These are phyloP conservation scores for Erebia aethiops DNA, from an alignment of 2,888 invertebrate genomes.

Conservation along the genomic window DNA sequence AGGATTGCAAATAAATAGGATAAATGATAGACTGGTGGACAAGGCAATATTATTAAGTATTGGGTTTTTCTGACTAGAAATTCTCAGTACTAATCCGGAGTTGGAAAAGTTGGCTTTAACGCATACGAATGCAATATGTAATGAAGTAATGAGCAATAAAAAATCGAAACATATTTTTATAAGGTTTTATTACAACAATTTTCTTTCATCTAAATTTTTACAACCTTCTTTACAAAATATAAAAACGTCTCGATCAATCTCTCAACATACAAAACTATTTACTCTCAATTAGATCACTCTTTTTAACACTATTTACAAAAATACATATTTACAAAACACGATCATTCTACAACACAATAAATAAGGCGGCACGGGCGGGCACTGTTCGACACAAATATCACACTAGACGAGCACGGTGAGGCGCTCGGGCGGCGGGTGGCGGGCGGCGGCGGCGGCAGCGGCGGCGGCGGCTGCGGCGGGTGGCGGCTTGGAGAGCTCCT, in stretches of 20 bases:
- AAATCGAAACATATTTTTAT: constrained; percentile 43
- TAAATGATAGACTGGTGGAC: too few species aligned
- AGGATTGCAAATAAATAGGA: too few species aligned
- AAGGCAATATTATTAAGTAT: too few species aligned
- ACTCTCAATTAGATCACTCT: constrained; percentile 48
- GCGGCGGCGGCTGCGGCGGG: constrained; percentile 31
- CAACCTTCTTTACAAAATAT: constrained; percentile 71
- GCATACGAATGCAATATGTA: neutral
- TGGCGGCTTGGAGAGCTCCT: constrained; percentile 85
- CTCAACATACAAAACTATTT: constrained; percentile 55
- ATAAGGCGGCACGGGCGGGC: constrained; percentile 50
- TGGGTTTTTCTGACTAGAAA: too few species aligned
- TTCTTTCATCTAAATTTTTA: constrained; percentile 57
- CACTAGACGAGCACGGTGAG: constrained; percentile 73
- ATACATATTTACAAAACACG: constrained; percentile 70
- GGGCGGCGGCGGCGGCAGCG: constrained; percentile 54
- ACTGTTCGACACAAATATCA: neutral
- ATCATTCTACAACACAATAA: constrained; percentile 61
- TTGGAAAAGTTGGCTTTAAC: neutral
- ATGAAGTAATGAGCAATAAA: constrained; percentile 25
- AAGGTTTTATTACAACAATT: constrained; percentile 70
- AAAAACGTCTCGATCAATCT: constrained; percentile 54
- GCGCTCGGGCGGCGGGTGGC: constrained; percentile 65
- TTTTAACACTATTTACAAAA: constrained; percentile 73
- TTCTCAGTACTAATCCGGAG: too few species aligned